These are phyloP conservation scores for Ahaetulla prasina DNA, from an alignment of 2,113 vertebrate genomes.

Conservation along the genomic window DNA sequence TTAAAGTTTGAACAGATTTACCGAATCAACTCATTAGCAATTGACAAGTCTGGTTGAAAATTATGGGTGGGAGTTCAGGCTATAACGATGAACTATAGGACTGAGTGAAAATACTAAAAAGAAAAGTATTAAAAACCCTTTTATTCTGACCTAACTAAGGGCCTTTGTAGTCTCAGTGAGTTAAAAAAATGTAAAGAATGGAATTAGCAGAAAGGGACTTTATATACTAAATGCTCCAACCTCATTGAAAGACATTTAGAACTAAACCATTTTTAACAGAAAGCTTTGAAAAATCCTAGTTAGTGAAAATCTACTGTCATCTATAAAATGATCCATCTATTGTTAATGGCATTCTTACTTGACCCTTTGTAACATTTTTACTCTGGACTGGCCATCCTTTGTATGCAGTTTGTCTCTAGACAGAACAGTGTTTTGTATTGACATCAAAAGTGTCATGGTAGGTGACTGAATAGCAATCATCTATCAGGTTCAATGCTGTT, in stretches of 20 bases:
- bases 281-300: not conserved
- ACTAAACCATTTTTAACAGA: not conserved
- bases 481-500: constrained; percentile 2
- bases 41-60: not conserved
- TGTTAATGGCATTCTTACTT: not conserved
- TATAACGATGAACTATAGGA: not conserved
- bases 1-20: not conserved
- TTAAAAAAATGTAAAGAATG: not conserved
- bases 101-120: not conserved
- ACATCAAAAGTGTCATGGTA: not conserved
- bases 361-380: not conserved
- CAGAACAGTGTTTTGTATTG: not conserved
- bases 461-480: not conserved
- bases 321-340: not conserved
- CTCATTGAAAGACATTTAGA: not conserved
- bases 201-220: not conserved
- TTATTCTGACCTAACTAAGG: not conserved
- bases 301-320: not conserved
- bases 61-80: not conserved
- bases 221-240: not conserved
- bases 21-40: not conserved
- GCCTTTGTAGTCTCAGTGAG: not conserved
- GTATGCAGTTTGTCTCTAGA: not conserved
- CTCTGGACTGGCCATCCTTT: not conserved
- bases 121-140: not conserved